These are phyloP conservation scores for Turnix velox DNA, from an alignment of 2,113 vertebrate genomes.

Conservation along the genomic window DNA sequence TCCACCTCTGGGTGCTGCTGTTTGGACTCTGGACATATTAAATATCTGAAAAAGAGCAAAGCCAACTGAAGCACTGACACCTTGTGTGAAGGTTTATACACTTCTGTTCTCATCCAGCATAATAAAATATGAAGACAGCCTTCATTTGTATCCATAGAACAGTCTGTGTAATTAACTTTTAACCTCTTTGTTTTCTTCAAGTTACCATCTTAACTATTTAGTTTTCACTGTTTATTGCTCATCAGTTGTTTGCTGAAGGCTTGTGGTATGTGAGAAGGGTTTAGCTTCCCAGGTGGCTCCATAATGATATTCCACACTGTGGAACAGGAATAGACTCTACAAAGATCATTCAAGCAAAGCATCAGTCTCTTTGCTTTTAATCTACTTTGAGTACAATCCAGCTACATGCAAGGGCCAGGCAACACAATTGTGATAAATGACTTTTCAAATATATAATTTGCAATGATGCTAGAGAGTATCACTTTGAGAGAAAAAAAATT, in stretches of 20 bases:
- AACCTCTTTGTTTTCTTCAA: not conserved
- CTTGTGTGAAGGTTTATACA: not conserved
- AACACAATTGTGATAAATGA: not conserved
- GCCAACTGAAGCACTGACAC: not conserved
- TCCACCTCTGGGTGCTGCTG: not conserved
- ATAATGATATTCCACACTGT: not conserved
- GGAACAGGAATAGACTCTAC: not conserved
- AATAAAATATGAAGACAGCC: not conserved
- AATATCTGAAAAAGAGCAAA: not conserved
- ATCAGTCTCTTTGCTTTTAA: not conserved
- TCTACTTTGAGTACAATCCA: not conserved
- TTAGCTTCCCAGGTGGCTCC: not conserved
- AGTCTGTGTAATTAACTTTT: not conserved
- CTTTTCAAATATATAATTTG: not conserved
- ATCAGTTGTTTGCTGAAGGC: not conserved
- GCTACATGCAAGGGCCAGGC: not conserved
- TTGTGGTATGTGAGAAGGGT: not conserved
- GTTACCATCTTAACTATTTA: not conserved
- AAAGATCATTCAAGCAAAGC: not conserved
- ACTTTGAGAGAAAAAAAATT: not conserved
- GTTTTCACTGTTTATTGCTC: not conserved
- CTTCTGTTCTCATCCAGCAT: not conserved
- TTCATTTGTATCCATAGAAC: not conserved
- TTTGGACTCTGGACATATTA: not conserved
- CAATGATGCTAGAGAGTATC: not conserved